Base-by-base conservation (phyloP, 2,888 invertebrate genomes). In the Tenodera sinensis region DNA sequence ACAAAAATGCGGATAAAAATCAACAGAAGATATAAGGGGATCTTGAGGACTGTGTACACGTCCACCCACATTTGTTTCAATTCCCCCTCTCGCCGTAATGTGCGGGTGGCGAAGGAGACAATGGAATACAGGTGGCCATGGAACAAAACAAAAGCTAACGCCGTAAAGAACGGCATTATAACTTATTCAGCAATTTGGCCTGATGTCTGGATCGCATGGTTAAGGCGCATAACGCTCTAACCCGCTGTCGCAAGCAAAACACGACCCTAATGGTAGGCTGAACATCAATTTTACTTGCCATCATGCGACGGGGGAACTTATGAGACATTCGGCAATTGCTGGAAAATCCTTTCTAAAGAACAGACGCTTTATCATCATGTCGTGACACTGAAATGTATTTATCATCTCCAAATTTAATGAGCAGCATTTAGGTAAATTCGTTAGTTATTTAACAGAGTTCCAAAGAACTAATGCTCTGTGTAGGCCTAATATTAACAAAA, bases 201-300 rank as follows among this genome's bases (percentile, higher is more conserved):
- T 86, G 86, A 86, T 86, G 86, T 54, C 28, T 28, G 71, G 28
- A 86, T 86, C 30, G 86, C 86, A 86, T 86, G 86, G 86, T 30
- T 86, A 81, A 81, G 28, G 25, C 20, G 28, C 30, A 86, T 86
- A 86, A 86, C 81, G 25, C 86, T 86, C 54, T 54, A 54, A 54
- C 15, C 54, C 15, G 14, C 54, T 71, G 54, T 71, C 54, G 54
- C 54, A 71, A 71, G 54, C 54, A 71, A 71, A 71, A 71, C 54
- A 71, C 54, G 20, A 20, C 54, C 20, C 54, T 71, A 71, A 71
- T 71, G 20, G 54, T 6, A 20, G 54, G 54, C 54, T 4, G 54
- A 71, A 71, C 54, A 71, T 71, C 54, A 71, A 71, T 71, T 71
- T 71, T 71, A 71, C 42, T 42, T 42, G 42, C 34, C 30, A 30